Evolutionary conservation across 2,113 vertebrate species (phyloP).

Genomic region (Vidua macroura): DNA sequence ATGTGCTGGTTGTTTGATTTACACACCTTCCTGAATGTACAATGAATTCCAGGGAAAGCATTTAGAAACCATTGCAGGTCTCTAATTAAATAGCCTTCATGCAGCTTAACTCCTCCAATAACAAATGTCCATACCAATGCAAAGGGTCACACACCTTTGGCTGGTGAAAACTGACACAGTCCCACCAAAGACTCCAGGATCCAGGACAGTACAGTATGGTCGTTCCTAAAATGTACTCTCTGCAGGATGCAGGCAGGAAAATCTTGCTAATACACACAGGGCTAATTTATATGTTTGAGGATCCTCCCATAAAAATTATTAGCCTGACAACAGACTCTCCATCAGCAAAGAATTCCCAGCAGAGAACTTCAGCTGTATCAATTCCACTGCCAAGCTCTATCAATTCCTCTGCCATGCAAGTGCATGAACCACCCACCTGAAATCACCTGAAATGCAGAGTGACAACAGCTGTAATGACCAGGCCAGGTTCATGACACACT

Average conservation of each 20-base stretch:
- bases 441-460: background rate
- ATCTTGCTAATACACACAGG: background rate
- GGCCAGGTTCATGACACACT: background rate
- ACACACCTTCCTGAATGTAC: slow-evolving; percentile 1
- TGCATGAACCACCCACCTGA: background rate
- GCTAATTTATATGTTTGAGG: background rate
- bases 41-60: slow-evolving; percentile 24
- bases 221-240: background rate
- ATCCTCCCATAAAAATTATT: background rate
- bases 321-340: accelerated
- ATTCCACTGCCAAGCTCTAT: background rate
- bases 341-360: background rate
- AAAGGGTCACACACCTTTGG: background rate
- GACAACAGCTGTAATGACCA: background rate
- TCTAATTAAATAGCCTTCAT: slow-evolving; percentile 31
- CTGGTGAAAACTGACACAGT: background rate
- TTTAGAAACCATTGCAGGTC: slow-evolving; percentile 13
- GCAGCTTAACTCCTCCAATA: background rate
- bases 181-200: background rate
- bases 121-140: background rate
- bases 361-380: background rate
- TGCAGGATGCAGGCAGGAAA: background rate
- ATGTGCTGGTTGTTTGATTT: slow-evolving; percentile 64
- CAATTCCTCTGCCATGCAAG: background rate
- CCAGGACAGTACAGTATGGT: background rate